A percentile compares a stretch with the other conserved stretches of the same genome.
Evolutionary conservation across 2,113 vertebrate species (phyloP).

Genomic region (Genyomyrus donnyi): DNA sequence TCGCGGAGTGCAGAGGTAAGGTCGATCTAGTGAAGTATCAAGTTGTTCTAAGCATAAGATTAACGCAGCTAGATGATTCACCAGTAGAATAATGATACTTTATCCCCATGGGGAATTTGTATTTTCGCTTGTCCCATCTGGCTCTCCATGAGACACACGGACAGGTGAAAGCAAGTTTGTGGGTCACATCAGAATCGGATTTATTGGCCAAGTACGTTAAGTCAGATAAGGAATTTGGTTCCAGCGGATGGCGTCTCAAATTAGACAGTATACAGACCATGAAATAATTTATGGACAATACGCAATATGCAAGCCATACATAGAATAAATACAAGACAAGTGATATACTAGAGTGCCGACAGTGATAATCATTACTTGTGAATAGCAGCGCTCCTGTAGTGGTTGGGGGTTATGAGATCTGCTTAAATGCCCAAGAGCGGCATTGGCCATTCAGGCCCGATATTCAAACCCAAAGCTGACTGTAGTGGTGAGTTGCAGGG

Average conservation of each 20-base stretch:
- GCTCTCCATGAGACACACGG: neutral
- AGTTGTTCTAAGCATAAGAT: neutral
- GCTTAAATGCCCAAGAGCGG: neutral
- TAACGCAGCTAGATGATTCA: neutral
- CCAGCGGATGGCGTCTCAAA: neutral
- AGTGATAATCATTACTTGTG: neutral
- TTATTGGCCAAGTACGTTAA: neutral
- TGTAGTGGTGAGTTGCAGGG: neutral
- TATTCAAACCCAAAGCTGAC: neutral
- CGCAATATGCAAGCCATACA: neutral
- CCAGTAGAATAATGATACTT: neutral
- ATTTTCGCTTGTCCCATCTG: neutral
- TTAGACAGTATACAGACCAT: neutral
- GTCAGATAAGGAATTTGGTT: neutral
- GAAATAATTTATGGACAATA: neutral
- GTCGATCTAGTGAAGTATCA: neutral
- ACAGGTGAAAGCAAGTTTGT: neutral
- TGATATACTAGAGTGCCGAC: neutral
- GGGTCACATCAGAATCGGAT: neutral
- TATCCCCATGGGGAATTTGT: neutral
- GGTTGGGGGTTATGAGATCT: neutral
- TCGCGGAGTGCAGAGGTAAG: neutral
- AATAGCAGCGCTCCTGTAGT: neutral
- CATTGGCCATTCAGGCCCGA: neutral
- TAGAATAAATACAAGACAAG: neutral